A percentile compares a stretch with the other conserved stretches of the same genome.
Evolutionary conservation across 2,113 vertebrate genomes (phyloP).

Genomic region (Glareola pratincola): DNA sequence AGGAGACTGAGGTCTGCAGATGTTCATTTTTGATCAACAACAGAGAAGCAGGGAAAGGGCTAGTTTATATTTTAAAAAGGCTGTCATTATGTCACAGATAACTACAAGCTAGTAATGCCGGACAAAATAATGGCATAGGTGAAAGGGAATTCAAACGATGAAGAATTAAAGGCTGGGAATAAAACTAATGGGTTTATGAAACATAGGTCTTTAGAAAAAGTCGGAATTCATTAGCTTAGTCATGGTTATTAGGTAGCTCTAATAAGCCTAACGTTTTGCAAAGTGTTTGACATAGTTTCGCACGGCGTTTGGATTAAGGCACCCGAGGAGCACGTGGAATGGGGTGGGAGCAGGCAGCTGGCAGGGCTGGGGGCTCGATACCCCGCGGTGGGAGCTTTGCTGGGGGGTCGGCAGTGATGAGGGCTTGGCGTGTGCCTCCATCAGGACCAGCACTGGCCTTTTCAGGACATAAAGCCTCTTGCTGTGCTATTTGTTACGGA

Average conservation of each 20-base stretch:
- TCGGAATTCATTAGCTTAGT: conserved; percentile 22
- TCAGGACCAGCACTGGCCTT: background rate
- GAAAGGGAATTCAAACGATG: background rate
- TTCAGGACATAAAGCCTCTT: background rate
- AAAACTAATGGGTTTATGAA: conserved; percentile 19
- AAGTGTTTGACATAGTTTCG: background rate
- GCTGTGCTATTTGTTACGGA: background rate
- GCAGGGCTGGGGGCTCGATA: background rate
- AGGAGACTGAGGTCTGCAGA: background rate
- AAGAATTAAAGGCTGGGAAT: background rate
- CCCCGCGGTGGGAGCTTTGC: background rate
- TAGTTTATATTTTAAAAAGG: background rate
- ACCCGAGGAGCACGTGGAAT: fast-evolving
- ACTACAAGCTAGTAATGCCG: background rate
- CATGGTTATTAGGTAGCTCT: background rate
- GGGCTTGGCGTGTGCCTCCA: background rate
- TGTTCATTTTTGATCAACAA: background rate
- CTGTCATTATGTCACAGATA: background rate
- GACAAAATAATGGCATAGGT: background rate
- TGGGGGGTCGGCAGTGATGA: background rate
- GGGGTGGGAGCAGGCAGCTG: background rate
- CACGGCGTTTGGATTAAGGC: background rate
- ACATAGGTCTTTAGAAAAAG: background rate
- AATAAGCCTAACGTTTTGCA: background rate
- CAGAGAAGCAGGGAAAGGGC: background rate